Base-by-base conservation (phyloP, 2,888 invertebrate genomes). In the Lepidocyrtinus sp. region DNA sequence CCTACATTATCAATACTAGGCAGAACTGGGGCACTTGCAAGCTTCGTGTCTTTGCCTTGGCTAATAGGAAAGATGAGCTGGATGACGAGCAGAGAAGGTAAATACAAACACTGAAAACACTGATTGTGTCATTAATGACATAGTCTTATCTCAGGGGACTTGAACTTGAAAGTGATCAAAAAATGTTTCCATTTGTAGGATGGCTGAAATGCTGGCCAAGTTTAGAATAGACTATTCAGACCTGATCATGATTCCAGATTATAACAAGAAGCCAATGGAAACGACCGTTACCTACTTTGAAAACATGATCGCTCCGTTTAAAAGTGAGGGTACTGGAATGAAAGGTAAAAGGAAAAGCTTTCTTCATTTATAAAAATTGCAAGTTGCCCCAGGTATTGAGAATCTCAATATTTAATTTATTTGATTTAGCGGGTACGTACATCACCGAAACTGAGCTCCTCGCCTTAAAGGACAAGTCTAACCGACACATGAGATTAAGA, bases 221-320 rank as follows among this genome's bases (percentile, higher is more conserved):
- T 98, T 99, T 90, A 92, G 99, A 15, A 96, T 99, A 87, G 95
- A 97, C 89, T 98, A 95, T 89, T 94, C 96, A 0, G 95, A 96
- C 87, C 91, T 99, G 85, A 94, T 94, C 78, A 96, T 99, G 92
- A 94, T 99, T 78, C 93, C 95, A 82, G 97, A 97, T 87, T 93
- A 98, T 81, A 94, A 93, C 55, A 95, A 96, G 82, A 92, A 93
- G 85, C 97, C 98, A 0, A 91, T 92, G 83, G 91, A 92, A 1
- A 92, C 92, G 61, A 96, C 96, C 1, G 91, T 92, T 86, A 90
- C 91, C 78, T 92, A 93, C 87, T 96, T 96, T 88, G 92, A 94
- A 83, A 91, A 92, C 50, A 69, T 83, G 17, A 83, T 84, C 36
- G 75, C 78, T 2, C 81, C 81, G n/a, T 83, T 81, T 46, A 68